Evolutionary conservation across 2,888 invertebrate species (phyloP).

Genomic region (Syritta pipiens): DNA sequence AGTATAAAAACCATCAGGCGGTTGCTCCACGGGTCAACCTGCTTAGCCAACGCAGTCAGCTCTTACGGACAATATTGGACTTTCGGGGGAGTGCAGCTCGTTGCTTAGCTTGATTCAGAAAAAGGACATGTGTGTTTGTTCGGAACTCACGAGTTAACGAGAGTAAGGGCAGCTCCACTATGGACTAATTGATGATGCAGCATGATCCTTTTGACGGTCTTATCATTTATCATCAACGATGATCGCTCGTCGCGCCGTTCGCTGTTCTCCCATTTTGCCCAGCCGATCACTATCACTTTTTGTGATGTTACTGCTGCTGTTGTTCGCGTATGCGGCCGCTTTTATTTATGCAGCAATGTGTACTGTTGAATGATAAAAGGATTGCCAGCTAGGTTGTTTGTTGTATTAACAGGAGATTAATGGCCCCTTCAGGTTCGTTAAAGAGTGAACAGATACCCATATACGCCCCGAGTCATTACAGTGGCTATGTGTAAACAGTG

Average conservation of each 20-base stretch:
- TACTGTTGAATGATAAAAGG: constrained; percentile 58
- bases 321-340: constrained; percentile 47
- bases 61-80: constrained; percentile 27
- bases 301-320: constrained; percentile 39
- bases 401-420: constrained; percentile 68
- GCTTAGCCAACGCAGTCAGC: constrained; percentile 9
- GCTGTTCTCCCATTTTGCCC: constrained; percentile 63
- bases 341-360: constrained; percentile 21
- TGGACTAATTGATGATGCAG: constrained; percentile 62
- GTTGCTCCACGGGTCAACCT: constrained; percentile 32
- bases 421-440: constrained; percentile 61
- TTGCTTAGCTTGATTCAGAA: neutral
- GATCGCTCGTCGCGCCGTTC: constrained; percentile 61
- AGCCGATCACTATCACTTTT: constrained; percentile 59
- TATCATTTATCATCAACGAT: constrained; percentile 66
- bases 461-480: constrained; percentile 17
- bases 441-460: constrained; percentile 30
- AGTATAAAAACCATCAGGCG: constrained; percentile 32
- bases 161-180: neutral
- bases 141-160: constrained; percentile 32
- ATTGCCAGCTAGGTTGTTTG: constrained; percentile 68
- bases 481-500: constrained; percentile 40
- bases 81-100: neutral
- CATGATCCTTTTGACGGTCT: constrained; percentile 59
- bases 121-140: constrained; percentile 53